Conservation (phyloP, 1,140 invertebrate genomes). For the Euura lappo region DNA sequence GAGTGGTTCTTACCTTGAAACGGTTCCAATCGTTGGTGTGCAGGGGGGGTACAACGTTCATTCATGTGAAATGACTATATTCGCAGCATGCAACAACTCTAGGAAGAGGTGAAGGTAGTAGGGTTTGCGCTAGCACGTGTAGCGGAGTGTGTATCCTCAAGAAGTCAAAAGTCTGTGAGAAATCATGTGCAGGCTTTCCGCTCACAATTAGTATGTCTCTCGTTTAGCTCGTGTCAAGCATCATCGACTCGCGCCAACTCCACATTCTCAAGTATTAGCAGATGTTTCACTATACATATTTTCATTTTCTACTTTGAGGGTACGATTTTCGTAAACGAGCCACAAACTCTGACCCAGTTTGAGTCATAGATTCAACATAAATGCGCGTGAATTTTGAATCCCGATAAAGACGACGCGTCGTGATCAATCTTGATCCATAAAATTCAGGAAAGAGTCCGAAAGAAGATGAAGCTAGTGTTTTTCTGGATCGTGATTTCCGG, state of each 20-base stretch:
- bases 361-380: too few relatives aligned
- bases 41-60: not conserved
- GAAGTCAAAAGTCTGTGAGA: not conserved
- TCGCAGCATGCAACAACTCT: not conserved
- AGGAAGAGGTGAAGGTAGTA: not conserved
- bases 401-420: too few relatives aligned
- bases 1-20: too few relatives aligned
- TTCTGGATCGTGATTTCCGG: too few relatives aligned
- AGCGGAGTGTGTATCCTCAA: not conserved
- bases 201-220: conserved; percentile 3
- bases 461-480: too few relatives aligned
- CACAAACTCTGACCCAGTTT: too few relatives aligned
- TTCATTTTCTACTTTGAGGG: too few relatives aligned
- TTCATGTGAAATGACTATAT: not conserved
- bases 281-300: not conserved
- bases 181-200: not conserved
- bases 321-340: too few relatives aligned
- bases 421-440: too few relatives aligned
- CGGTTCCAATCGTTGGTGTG: too few relatives aligned
- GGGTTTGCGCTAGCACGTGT: not conserved
- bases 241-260: not conserved
- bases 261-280: not conserved
- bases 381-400: too few relatives aligned
- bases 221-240: conserved; percentile 2
- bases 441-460: too few relatives aligned